These are phyloP conservation scores for Eueremaeus valkanovi DNA, from an alignment of 2,888 invertebrate genomes.

Conservation along the genomic window DNA sequence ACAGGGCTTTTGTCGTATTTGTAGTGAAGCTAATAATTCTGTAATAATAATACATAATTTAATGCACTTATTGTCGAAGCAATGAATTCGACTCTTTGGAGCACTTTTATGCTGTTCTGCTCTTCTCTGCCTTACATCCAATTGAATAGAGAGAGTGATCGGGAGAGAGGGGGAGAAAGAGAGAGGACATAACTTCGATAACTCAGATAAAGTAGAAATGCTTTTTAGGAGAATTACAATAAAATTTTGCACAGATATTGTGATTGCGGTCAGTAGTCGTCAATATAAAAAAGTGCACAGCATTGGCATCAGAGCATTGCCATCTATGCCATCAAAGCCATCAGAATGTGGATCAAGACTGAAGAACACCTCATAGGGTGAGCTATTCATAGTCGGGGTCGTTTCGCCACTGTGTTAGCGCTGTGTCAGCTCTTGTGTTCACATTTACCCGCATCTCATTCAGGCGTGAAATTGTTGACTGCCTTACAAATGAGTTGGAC, in stretches of 20 bases:
- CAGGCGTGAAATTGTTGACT: slow-evolving; percentile 28
- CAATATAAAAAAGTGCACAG: slow-evolving; percentile 29
- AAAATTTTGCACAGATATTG: slow-evolving; percentile 12
- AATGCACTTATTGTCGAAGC: slow-evolving; percentile 10
- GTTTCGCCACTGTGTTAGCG: not conserved
- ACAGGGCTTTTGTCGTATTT: slow-evolving; percentile 14
- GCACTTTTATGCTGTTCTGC: slow-evolving; percentile 17
- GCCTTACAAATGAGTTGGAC: slow-evolving; percentile 23
- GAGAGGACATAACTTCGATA: slow-evolving; percentile 18
- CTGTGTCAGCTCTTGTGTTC: not conserved
- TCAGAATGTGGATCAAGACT: slow-evolving; percentile 26
- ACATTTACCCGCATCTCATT: slow-evolving; percentile 7
- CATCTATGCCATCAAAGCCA: slow-evolving; percentile 17
- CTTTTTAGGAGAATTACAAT: slow-evolving; percentile 16
- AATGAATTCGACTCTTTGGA: not conserved
- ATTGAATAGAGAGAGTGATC: not conserved
- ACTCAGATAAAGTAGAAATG: slow-evolving; percentile 3
- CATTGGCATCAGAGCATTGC: not conserved
- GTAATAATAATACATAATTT: slow-evolving; percentile 17
- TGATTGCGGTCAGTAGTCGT: slow-evolving; percentile 27
- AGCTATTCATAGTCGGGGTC: slow-evolving; percentile 3
- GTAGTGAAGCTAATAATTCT: not conserved
- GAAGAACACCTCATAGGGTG: slow-evolving; percentile 24
- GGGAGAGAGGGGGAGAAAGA: not conserved
- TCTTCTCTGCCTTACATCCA: not conserved